These are phyloP conservation scores for Sminthurides bifidus DNA, from an alignment of 1,140 invertebrate species.

Conservation along the genomic window DNA sequence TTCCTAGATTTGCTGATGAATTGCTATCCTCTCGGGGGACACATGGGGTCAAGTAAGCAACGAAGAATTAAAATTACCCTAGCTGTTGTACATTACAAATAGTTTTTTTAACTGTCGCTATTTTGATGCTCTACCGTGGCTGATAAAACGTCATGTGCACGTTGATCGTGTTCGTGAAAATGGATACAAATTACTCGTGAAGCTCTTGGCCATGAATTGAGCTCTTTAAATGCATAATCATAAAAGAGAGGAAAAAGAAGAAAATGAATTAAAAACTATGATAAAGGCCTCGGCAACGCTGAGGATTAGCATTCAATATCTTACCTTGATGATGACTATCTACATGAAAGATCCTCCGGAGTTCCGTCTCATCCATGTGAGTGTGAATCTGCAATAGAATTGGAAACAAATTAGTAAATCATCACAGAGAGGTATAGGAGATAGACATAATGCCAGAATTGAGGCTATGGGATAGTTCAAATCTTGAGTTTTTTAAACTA, in stretches of 20 bases:
- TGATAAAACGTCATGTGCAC: too few relatives aligned
- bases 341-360: conserved; percentile 66
- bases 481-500: too few relatives aligned
- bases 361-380: conserved; percentile 67
- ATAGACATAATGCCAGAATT: neutral
- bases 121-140: neutral
- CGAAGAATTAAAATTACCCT: too few relatives aligned
- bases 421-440: neutral
- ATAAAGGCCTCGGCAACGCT: neutral
- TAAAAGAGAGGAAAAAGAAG: neutral
- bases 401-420: neutral
- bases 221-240: neutral
- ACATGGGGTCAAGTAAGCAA: too few relatives aligned
- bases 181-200: too few relatives aligned
- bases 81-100: too few relatives aligned
- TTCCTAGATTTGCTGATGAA: too few relatives aligned
- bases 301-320: conserved; percentile 8
- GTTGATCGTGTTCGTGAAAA: too few relatives aligned
- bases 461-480: neutral
- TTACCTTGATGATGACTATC: conserved; percentile 57
- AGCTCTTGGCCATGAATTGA: neutral
- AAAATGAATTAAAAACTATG: neutral
- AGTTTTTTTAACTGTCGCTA: too few relatives aligned
- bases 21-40: too few relatives aligned
- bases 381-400: conserved; percentile 49